These are phyloP conservation scores for Melanotaenia nigrans DNA, from an alignment of 2,797 vertebrate genomes.

Conservation along the genomic window DNA sequence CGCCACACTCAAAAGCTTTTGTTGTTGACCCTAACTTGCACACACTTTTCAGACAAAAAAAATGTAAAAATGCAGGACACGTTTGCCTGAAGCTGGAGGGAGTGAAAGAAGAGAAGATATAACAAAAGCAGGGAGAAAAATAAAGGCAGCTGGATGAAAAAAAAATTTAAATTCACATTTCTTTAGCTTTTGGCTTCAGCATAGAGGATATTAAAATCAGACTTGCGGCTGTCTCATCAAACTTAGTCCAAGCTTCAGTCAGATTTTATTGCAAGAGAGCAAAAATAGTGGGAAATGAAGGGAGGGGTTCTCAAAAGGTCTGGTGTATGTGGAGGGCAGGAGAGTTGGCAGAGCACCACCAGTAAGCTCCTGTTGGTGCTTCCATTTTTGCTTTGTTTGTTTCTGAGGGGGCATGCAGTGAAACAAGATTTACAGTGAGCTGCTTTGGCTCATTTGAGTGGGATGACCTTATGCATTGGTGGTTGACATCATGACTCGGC, in stretches of 20 bases:
- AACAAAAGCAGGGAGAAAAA: constrained; percentile 1
- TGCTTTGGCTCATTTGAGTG: constrained; percentile 17
- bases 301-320: background rate
- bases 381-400: constrained; percentile 41
- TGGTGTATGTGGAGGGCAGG: constrained; percentile 18
- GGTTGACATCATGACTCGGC: background rate
- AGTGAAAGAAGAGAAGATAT: background rate
- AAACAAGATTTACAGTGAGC: constrained; percentile 2
- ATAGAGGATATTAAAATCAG: constrained; percentile 16
- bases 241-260: constrained; percentile 12
- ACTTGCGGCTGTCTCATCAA: constrained; percentile 18
- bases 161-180: constrained; percentile 3
- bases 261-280: constrained; percentile 25
- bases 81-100: background rate
- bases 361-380: constrained; percentile 63
- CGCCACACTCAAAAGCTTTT: background rate
- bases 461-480: constrained; percentile 1
- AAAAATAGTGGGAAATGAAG: background rate
- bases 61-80: constrained; percentile 7
- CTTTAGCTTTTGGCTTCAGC: constrained; percentile 39
- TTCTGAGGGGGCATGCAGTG: constrained; percentile 4
- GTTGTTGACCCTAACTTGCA: background rate
- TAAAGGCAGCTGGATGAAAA: constrained; percentile 9
- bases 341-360: constrained; percentile 46
- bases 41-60: constrained; percentile 5